Evolutionary conservation across 2,113 vertebrate species (phyloP).

Genomic region (Lichenostomus cassidix): DNA sequence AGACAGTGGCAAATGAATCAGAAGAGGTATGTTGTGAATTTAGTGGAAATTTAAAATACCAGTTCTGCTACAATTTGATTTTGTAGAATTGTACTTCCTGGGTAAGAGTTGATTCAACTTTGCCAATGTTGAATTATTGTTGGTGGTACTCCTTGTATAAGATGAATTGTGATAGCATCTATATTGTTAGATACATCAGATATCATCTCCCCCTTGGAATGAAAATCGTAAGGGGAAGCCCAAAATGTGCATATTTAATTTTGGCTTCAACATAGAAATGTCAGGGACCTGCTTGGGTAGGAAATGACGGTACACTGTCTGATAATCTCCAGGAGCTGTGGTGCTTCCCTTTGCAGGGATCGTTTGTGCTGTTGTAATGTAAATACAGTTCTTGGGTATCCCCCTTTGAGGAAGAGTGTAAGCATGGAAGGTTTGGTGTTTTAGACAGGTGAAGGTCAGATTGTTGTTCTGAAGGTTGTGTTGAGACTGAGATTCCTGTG

Average conservation of each 20-base stretch:
- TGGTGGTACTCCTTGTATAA: not conserved
- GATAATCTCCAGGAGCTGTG: not conserved
- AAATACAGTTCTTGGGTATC: not conserved
- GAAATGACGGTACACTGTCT: not conserved
- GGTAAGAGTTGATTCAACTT: not conserved
- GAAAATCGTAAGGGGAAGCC: not conserved
- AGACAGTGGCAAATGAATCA: constrained; percentile 75
- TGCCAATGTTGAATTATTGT: not conserved
- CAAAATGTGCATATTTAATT: not conserved
- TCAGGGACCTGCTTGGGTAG: not conserved
- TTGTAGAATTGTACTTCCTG: not conserved
- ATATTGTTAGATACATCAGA: not conserved
- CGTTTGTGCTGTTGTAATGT: not conserved
- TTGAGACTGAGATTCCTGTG: not conserved
- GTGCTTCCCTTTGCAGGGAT: not conserved
- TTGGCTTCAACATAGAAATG: not conserved
- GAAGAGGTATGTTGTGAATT: constrained; percentile 78
- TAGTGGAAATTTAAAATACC: constrained; percentile 3
- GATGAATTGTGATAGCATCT: not conserved
- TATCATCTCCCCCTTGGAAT: not conserved
- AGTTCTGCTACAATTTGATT: not conserved
- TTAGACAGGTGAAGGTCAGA: not conserved
- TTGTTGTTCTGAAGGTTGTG: not conserved
- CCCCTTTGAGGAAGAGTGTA: not conserved
- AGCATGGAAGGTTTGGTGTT: not conserved